A percentile compares a stretch with the other conserved stretches of the same genome.
phyloP scores from a whole-genome alignment of 2,888 invertebrate genomes.

The Athripsodes cinereus region DNA sequence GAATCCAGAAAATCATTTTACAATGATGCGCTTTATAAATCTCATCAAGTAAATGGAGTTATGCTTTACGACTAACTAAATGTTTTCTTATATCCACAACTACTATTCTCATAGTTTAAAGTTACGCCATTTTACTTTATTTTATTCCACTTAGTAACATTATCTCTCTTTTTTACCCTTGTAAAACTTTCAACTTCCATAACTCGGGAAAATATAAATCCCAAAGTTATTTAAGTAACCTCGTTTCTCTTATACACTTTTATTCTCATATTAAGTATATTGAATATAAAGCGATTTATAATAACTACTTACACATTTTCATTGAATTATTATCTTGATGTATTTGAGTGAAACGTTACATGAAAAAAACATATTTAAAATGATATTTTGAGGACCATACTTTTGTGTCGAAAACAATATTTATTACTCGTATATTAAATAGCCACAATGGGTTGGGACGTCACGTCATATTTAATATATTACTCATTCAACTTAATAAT shows the following conservation, averaged over 20 bases:
- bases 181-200: not conserved
- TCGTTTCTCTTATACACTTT: not conserved
- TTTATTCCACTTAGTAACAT: not conserved
- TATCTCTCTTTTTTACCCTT: not conserved
- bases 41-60: conserved; percentile 2
- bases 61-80: not conserved
- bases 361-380: no score
- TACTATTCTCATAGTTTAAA: not conserved
- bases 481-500: no score
- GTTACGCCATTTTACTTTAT: not conserved
- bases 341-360: no score
- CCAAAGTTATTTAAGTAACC: not conserved
- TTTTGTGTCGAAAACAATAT: no score
- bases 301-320: no score
- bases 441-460: no score
- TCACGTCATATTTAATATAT: no score
- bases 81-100: not conserved
- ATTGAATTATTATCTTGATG: no score
- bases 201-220: not conserved
- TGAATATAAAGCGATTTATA: no score
- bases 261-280: not conserved
- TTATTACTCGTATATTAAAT: no score
- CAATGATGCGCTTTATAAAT: not conserved
- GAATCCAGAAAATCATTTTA: not conserved
- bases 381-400: no score